Conservation (phyloP, 2,113 vertebrate species). For the Antennarius striatus region DNA sequence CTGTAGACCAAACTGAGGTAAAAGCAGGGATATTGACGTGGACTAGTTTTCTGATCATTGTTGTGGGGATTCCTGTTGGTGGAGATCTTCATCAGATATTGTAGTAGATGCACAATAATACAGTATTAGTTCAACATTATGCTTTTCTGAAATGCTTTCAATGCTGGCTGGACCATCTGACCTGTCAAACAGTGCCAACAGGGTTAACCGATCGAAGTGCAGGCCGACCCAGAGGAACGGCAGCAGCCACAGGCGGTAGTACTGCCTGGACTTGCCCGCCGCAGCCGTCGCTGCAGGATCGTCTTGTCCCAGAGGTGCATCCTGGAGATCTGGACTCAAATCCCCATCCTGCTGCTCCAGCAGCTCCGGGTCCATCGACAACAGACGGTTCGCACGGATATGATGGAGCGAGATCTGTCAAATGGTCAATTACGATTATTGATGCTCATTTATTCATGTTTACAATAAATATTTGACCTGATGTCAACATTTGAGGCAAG, state of each 20-base stretch:
- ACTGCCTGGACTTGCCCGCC: constrained; percentile 90
- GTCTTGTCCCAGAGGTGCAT: constrained; percentile 85
- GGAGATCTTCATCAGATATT: no score
- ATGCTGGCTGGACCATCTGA: constrained; percentile 47
- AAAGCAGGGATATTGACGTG: no score
- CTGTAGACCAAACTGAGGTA: no score
- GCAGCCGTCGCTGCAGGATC: constrained; percentile 64
- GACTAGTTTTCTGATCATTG: no score
- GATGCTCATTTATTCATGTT: background rate
- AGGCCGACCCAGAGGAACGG: constrained; percentile 96
- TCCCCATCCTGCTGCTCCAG: constrained; percentile 95
- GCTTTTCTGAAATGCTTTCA: no score
- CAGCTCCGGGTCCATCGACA: constrained; percentile 95
- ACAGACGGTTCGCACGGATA: constrained; percentile 94
- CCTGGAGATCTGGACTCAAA: constrained; percentile 94
- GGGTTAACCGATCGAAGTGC: constrained; percentile 96
- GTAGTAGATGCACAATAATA: no score
- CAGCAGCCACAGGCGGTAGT: constrained; percentile 96
- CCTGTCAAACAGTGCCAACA: constrained; percentile 97
- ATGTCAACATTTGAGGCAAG: no score
- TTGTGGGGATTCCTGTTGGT: no score
- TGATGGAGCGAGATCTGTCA: constrained; percentile 79
- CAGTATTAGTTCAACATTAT: no score
- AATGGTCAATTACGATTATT: background rate
- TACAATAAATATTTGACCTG: no score